phyloP scores from a whole-genome alignment of 2,888 invertebrate genomes.

The Orthosia cruda region DNA sequence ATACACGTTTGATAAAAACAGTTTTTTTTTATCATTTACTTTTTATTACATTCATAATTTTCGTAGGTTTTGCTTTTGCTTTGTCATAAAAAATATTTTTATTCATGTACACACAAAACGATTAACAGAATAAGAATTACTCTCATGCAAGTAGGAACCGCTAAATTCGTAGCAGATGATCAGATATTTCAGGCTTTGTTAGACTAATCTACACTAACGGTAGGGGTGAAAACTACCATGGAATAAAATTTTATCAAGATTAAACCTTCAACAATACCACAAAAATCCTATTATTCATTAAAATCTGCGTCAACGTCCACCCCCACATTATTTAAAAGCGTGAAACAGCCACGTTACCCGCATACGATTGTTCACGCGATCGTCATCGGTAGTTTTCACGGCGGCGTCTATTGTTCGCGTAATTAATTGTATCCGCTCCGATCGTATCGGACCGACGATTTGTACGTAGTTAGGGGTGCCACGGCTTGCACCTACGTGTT shows the following conservation, averaged over 20 bases:
- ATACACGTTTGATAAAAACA: too few species aligned
- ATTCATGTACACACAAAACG: too few species aligned
- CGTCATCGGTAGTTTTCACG: constrained; percentile 65
- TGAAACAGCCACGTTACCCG: constrained; percentile 34
- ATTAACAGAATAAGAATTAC: too few species aligned
- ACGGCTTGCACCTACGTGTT: constrained; percentile 20
- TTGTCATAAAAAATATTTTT: too few species aligned
- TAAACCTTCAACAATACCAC: neutral
- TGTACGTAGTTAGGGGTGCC: constrained; percentile 63
- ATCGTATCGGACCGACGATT: constrained; percentile 67
- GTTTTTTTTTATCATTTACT: too few species aligned
- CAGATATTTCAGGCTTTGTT: neutral
- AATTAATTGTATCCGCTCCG: constrained; percentile 71
- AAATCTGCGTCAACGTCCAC: constrained; percentile 14
- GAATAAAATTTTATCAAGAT: neutral
- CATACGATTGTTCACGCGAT: constrained; percentile 60
- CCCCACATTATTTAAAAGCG: constrained; percentile 32
- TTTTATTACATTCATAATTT: too few species aligned
- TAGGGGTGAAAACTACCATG: neutral
- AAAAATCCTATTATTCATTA: constrained; percentile 12
- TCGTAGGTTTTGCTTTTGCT: too few species aligned
- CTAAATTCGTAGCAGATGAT: neutral
- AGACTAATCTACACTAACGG: neutral
- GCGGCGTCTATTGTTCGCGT: constrained; percentile 66
- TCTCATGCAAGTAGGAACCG: too few species aligned